phyloP scores from a whole-genome alignment of 2,888 invertebrate species.

The Troides helena region DNA sequence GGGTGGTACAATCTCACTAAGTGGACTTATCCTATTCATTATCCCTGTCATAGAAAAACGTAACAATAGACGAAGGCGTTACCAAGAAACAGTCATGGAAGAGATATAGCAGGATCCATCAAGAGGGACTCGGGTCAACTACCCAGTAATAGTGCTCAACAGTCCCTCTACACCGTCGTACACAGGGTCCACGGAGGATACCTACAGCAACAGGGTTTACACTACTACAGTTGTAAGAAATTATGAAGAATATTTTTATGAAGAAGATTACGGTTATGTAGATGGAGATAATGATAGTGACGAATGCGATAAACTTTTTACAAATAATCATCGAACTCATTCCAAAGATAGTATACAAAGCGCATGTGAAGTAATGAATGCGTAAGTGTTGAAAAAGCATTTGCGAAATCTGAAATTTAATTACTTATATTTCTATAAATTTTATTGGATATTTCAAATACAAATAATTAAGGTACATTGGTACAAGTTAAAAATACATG shows the following conservation, averaged over 20 bases:
- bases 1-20: constrained; percentile 90
- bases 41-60: constrained; percentile 86
- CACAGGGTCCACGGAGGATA: constrained; percentile 55
- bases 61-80: constrained; percentile 45
- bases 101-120: constrained; percentile 67
- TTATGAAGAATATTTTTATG: constrained; percentile 53
- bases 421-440: not conserved
- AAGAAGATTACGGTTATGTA: constrained; percentile 57
- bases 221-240: constrained; percentile 64
- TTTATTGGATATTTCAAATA: not conserved
- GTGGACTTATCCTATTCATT: constrained; percentile 92
- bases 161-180: constrained; percentile 70
- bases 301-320: constrained; percentile 54
- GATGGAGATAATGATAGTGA: constrained; percentile 45
- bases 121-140: constrained; percentile 42
- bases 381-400: constrained; percentile 49
- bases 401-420: constrained; percentile 12
- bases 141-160: constrained; percentile 66
- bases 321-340: constrained; percentile 58
- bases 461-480: not conserved
- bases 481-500: constrained; percentile 1
- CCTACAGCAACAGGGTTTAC: constrained; percentile 73
- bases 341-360: constrained; percentile 63
- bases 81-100: constrained; percentile 57
- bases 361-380: constrained; percentile 48